Conservation (phyloP, 2,113 vertebrate genomes). For the Vidua macroura region DNA sequence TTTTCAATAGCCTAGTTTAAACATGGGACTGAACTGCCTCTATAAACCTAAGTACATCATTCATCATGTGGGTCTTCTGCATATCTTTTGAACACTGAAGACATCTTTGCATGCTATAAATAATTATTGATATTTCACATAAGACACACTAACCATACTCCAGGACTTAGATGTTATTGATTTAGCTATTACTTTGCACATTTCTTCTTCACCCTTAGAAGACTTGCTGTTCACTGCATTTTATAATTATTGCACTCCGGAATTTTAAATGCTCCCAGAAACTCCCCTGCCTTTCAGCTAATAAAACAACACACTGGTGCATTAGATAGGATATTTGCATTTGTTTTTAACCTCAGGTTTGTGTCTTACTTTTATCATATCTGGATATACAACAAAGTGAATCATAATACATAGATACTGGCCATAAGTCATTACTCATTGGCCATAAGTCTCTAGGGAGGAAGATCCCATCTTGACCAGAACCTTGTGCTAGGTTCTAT, state of each 20-base stretch:
- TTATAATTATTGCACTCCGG: slow-evolving; percentile 57
- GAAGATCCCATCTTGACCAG: not conserved
- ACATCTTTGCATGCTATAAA: slow-evolving; percentile 24
- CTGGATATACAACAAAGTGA: not conserved
- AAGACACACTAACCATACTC: slow-evolving; percentile 28
- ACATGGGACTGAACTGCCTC: not conserved
- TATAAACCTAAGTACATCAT: not conserved
- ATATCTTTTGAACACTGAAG: slow-evolving; percentile 27
- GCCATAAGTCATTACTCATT: not conserved
- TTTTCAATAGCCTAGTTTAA: not conserved
- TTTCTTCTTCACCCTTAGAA: slow-evolving; percentile 60
- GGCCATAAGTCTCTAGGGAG: not conserved
- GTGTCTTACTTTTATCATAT: not conserved
- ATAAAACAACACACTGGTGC: not conserved
- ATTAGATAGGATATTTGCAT: not conserved
- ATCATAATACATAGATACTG: not conserved
- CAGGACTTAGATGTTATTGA: slow-evolving; percentile 58
- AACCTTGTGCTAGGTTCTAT: not conserved
- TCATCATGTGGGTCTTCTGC: not conserved
- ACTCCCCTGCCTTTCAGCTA: not conserved
- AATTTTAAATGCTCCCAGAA: slow-evolving; percentile 59
- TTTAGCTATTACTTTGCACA: slow-evolving; percentile 66
- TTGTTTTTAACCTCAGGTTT: not conserved
- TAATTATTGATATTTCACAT: slow-evolving; percentile 47
- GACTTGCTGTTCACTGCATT: slow-evolving; percentile 46